These are phyloP conservation scores for Paramormyrops hopkinsi DNA, from an alignment of 2,797 vertebrate species.

Conservation along the genomic window DNA sequence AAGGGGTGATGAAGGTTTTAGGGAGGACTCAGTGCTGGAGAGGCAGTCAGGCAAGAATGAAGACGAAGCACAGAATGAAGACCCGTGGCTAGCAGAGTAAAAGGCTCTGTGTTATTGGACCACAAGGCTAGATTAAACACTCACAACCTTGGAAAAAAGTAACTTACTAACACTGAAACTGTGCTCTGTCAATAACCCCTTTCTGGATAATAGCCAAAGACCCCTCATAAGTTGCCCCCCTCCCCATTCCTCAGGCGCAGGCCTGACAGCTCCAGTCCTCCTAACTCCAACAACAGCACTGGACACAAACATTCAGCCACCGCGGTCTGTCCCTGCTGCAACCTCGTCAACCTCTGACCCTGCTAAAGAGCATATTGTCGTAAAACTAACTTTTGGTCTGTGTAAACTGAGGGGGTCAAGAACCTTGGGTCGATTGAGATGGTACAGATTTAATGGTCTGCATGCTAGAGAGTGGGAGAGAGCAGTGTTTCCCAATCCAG, in stretches of 20 bases:
- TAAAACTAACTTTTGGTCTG: constrained; percentile 52
- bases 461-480: constrained; percentile 23
- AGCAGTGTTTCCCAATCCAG: not conserved
- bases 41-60: not conserved
- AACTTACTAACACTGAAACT: not conserved
- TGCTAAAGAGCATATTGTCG: constrained; percentile 63
- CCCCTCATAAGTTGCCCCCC: not conserved
- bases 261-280: constrained; percentile 53
- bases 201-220: not conserved
- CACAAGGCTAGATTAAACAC: constrained; percentile 1
- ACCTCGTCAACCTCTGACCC: constrained; percentile 52
- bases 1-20: not conserved
- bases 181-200: not conserved
- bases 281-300: constrained; percentile 47
- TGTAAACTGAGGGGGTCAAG: constrained; percentile 53
- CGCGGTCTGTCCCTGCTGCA: constrained; percentile 23
- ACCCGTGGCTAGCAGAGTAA: not conserved
- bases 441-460: constrained; percentile 24
- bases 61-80: not conserved
- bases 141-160: not conserved
- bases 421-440: constrained; percentile 41
- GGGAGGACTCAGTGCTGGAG: not conserved
- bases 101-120: not conserved
- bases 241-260: constrained; percentile 11
- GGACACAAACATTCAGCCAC: constrained; percentile 15